These are phyloP conservation scores for Bothrops alternatus DNA, from an alignment of 2,797 vertebrate species.

Conservation along the genomic window DNA sequence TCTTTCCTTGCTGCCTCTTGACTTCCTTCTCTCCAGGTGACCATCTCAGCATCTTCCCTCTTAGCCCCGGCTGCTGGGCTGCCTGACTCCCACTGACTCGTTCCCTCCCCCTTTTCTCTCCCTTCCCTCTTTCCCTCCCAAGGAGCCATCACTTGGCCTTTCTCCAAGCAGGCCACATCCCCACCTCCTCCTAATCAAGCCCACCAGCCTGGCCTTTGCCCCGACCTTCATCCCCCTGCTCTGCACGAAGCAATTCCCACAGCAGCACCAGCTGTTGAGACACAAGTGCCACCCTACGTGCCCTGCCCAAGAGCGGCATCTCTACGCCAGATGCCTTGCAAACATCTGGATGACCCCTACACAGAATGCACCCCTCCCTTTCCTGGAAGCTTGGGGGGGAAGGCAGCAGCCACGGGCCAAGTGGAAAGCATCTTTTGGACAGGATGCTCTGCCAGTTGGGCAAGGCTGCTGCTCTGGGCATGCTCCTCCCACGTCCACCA, in stretches of 20 bases:
- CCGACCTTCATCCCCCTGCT: neutral
- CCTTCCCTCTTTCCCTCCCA: neutral
- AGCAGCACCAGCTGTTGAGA: neutral
- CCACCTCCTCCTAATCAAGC: neutral
- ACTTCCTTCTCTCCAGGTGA: neutral
- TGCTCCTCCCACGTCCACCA: neutral
- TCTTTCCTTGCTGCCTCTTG: neutral
- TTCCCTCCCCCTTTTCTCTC: too few species aligned
- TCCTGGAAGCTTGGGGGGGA: neutral
- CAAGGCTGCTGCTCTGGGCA: neutral
- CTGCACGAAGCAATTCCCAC: neutral
- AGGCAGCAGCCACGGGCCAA: neutral
- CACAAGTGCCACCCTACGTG: neutral
- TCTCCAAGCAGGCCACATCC: neutral
- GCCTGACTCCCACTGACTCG: neutral
- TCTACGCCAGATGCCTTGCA: neutral
- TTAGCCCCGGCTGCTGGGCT: neutral
- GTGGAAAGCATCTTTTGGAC: neutral
- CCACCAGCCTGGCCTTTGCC: neutral
- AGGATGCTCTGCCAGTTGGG: neutral
- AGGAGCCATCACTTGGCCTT: neutral
- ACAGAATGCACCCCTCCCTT: neutral
- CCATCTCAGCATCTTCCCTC: neutral
- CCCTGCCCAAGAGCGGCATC: neutral
- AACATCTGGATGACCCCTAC: neutral